phyloP scores from a whole-genome alignment of 2,797 vertebrate species.

The Pipistrellus pygmaeus region DNA sequence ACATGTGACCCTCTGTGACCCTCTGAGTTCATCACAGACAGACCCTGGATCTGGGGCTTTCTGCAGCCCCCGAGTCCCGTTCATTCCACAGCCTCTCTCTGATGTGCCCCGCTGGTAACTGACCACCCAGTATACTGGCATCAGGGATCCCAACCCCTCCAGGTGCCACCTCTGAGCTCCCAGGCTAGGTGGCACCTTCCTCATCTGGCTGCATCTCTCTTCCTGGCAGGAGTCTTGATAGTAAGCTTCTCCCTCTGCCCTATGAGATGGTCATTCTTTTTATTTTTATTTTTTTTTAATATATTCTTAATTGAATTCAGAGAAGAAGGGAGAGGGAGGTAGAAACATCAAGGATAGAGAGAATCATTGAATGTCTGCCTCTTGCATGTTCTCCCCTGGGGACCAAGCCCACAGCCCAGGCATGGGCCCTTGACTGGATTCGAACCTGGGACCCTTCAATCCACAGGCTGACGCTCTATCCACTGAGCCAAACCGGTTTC shows the following conservation, averaged over 20 bases:
- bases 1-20: background rate
- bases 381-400: too few relatives aligned
- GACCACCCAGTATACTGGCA: background rate
- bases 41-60: background rate
- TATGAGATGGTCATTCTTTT: background rate
- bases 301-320: too few relatives aligned
- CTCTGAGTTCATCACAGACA: background rate
- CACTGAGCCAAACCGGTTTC: too few relatives aligned
- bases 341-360: too few relatives aligned
- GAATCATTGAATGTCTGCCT: too few relatives aligned
- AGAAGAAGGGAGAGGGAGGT: too few relatives aligned
- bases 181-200: background rate
- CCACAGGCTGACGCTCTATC: too few relatives aligned
- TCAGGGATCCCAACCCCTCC: too few relatives aligned
- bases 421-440: too few relatives aligned
- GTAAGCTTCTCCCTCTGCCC: background rate
- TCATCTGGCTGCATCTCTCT: background rate
- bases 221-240: background rate
- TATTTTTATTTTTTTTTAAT: too few relatives aligned
- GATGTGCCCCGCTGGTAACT: background rate
- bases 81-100: background rate
- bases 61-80: background rate
- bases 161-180: background rate
- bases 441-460: too few relatives aligned
- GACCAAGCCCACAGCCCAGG: too few relatives aligned